Percentiles rank a stretch among this genome's conserved stretches.
Evolutionary conservation across 2,797 vertebrate genomes (phyloP).

Genomic region (Brachyalestes nurse): DNA sequence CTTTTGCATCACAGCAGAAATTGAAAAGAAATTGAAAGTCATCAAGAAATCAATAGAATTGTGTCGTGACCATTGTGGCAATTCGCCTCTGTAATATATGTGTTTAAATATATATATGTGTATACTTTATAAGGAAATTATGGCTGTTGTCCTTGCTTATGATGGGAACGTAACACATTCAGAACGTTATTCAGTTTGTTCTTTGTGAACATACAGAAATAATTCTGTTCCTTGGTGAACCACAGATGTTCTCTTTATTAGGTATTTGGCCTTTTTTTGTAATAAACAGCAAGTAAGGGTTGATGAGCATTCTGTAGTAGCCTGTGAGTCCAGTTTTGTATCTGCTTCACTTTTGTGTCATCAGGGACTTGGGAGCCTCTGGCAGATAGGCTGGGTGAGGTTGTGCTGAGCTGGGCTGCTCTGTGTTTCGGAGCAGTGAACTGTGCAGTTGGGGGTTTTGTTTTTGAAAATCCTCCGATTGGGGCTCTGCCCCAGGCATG

Average conservation of each 20-base stretch:
- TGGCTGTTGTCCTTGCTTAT: not conserved
- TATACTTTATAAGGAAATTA: no score
- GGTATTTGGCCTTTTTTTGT: not conserved
- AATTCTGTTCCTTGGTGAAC: not conserved
- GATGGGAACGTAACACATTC: not conserved
- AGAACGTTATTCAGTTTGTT: not conserved
- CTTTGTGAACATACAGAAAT: not conserved
- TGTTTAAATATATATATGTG: no score
- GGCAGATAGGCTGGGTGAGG: slow-evolving; percentile 26
- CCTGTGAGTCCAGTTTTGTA: not conserved
- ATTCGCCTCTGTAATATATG: no score
- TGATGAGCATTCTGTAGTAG: not conserved
- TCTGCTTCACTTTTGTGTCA: slow-evolving; percentile 1
- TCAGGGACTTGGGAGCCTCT: slow-evolving; percentile 14
- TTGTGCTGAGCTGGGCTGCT: slow-evolving; percentile 48
- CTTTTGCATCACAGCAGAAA: no score
- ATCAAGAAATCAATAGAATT: no score
- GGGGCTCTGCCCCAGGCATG: slow-evolving; percentile 31
- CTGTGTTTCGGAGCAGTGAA: slow-evolving; percentile 54
- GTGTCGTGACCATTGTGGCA: no score
- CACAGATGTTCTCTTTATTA: not conserved
- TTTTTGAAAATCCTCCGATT: slow-evolving; percentile 54
- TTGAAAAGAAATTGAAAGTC: no score
- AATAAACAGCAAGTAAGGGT: not conserved
- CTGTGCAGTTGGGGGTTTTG: slow-evolving; percentile 56